Percentiles rank a stretch among this genome's conserved stretches.
Evolutionary conservation across 2,113 vertebrate species (phyloP).

Genomic region (Calypte anna): DNA sequence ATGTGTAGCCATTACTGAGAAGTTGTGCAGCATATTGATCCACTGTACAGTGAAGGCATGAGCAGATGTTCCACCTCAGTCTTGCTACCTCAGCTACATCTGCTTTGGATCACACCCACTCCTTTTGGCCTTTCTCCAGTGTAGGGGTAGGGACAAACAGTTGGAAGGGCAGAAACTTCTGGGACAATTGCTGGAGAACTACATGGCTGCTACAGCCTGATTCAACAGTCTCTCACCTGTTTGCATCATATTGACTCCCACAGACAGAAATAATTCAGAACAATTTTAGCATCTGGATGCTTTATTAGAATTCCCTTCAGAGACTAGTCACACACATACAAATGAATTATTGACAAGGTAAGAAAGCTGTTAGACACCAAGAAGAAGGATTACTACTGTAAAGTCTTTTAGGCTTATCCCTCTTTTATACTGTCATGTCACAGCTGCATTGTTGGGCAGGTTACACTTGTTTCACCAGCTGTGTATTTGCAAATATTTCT

Average conservation of each 20-base stretch:
- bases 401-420: neutral
- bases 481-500: neutral
- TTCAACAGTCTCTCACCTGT: neutral
- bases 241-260: neutral
- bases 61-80: neutral
- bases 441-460: neutral
- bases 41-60: accelerated
- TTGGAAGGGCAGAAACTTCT: neutral
- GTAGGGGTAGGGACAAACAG: neutral
- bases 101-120: neutral
- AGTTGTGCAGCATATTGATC: neutral
- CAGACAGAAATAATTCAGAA: neutral
- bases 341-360: conserved; percentile 34
- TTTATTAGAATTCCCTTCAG: conserved; percentile 34
- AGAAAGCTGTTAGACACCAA: conserved; percentile 3
- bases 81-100: neutral
- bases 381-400: neutral
- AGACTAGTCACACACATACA: neutral
- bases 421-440: neutral
- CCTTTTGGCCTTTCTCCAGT: neutral
- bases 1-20: neutral
- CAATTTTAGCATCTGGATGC: neutral
- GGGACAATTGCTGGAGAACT: neutral
- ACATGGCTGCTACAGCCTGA: neutral
- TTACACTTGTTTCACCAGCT: neutral